Evolutionary conservation across 2,888 invertebrate species (phyloP).

Genomic region (Coelopa pilipes): DNA sequence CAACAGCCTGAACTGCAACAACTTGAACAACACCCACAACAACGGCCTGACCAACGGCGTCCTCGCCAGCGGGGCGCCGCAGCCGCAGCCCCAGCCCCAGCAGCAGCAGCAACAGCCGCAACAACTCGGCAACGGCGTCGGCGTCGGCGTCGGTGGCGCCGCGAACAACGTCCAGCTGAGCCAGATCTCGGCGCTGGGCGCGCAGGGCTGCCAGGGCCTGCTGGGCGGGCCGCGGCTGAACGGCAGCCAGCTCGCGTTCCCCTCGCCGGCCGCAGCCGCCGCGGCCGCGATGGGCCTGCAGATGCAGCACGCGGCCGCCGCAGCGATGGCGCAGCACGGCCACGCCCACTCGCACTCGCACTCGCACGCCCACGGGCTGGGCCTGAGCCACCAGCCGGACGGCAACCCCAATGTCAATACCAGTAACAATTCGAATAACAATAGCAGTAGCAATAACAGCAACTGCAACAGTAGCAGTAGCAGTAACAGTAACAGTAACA

Average conservation of each 20-base stretch:
- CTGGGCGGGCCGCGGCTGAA: slow-evolving; percentile 73
- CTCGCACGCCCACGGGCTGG: slow-evolving; percentile 35
- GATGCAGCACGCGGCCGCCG: slow-evolving; percentile 68
- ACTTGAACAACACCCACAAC: slow-evolving; percentile 37
- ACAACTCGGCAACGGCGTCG: slow-evolving; percentile 38
- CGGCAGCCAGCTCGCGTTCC: slow-evolving; percentile 67
- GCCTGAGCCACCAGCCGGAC: neutral
- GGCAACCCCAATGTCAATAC: slow-evolving; percentile 12
- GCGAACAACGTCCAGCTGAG: slow-evolving; percentile 40
- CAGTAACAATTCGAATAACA: slow-evolving; percentile 42
- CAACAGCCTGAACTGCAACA: slow-evolving; percentile 34
- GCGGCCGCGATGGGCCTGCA: slow-evolving; percentile 68
- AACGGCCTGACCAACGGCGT: slow-evolving; percentile 45
- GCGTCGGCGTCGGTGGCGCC: slow-evolving; percentile 22
- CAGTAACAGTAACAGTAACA: slow-evolving; percentile 33
- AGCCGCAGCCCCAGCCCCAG: slow-evolving; percentile 41
- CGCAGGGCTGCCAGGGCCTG: slow-evolving; percentile 57
- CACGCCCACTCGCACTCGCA: slow-evolving; percentile 32
- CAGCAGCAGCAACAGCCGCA: slow-evolving; percentile 40
- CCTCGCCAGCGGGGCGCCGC: slow-evolving; percentile 44
- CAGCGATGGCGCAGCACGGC: slow-evolving; percentile 56
- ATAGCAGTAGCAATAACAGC: slow-evolving; percentile 39
- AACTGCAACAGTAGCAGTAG: slow-evolving; percentile 51
- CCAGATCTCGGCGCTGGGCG: slow-evolving; percentile 53
- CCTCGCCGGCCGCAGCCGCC: slow-evolving; percentile 66